Evolutionary conservation across 2,888 invertebrate genomes (phyloP), one percentile per base, ranked within the genome.

Genomic region (Drosophila mayaguana): DNA sequence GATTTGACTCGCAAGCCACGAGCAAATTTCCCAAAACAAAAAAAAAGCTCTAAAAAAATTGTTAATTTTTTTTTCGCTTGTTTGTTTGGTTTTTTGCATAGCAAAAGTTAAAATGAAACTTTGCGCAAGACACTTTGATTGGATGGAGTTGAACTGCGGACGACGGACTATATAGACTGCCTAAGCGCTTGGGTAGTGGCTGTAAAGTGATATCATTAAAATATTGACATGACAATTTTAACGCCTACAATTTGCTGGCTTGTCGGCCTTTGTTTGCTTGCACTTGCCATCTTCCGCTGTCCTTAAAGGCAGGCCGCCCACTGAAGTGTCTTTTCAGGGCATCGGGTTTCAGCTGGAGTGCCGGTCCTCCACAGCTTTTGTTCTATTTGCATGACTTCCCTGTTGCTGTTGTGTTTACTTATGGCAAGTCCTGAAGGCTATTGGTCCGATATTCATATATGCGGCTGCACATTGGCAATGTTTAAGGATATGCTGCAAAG

Each of bases 221-320:
- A 83, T 92, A 92, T 92, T 92, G 92, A 92, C 91, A 92, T 91
- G 89, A 90, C 89, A 89, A 92, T 92, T 92, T 92, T 91, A 87
- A 91, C 92, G 92, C 92, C 92, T 92, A 85, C 90, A 88, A 90
- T 89, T 84, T 90, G 90, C 88, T 73, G 73, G 1, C 45, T 67
- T 71, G 71, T 12, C 32, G 12, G 6, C 22, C 80, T 50, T 72
- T 43, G 43, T 43, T 75, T 86, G 72, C 74, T 70, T 80, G 66
- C 79, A 70, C 51, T 69, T 32, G 34, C 63, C 46, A 60, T 51
- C 59, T n/a, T 6, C 46, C 43, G 20, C 54, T 45, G 36, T 51
- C 43, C 67, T 50, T 46, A 5, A 22, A 28, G 63, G 12, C 50
- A 14, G 18, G 6, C 3, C 2, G 40, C n/a, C 42, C 54, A 2